Conservation (phyloP, 2,888 invertebrate species). For the Stratiomys singularior region DNA sequence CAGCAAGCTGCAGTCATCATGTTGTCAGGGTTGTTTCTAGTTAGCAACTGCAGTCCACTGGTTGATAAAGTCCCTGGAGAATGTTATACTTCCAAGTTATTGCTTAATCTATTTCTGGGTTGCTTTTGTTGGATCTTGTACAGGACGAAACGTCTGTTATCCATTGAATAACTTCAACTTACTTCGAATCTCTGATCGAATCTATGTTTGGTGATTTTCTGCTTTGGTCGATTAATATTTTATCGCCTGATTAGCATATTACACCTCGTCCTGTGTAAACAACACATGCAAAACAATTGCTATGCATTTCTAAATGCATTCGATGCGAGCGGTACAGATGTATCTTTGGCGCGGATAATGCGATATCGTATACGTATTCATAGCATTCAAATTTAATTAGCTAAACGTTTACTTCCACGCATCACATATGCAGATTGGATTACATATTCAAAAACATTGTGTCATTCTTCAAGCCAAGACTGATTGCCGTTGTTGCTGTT, state of each 20-base stretch:
- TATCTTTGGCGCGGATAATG: too few species aligned
- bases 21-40: slow-evolving; percentile 8
- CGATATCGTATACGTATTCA: background rate
- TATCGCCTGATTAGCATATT: slow-evolving; percentile 51
- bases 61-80: background rate
- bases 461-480: background rate
- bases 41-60: slow-evolving; percentile 5
- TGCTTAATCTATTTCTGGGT: background rate
- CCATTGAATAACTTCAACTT: background rate
- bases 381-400: slow-evolving; percentile 23
- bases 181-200: background rate
- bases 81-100: slow-evolving; percentile 15
- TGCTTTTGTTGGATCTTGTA: slow-evolving; percentile 8
- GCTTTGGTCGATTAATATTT: slow-evolving; percentile 47
- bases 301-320: slow-evolving; percentile 6
- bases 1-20: slow-evolving; percentile 11
- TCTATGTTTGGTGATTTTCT: slow-evolving; percentile 11
- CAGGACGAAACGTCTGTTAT: background rate
- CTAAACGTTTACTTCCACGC: background rate
- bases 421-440: background rate
- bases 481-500: too few species aligned
- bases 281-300: slow-evolving; percentile 23
- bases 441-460: background rate
- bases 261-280: slow-evolving; percentile 41
- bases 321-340: too few species aligned